These are phyloP conservation scores for Nomada goodeniana DNA, from an alignment of 2,888 invertebrate species.

Conservation along the genomic window DNA sequence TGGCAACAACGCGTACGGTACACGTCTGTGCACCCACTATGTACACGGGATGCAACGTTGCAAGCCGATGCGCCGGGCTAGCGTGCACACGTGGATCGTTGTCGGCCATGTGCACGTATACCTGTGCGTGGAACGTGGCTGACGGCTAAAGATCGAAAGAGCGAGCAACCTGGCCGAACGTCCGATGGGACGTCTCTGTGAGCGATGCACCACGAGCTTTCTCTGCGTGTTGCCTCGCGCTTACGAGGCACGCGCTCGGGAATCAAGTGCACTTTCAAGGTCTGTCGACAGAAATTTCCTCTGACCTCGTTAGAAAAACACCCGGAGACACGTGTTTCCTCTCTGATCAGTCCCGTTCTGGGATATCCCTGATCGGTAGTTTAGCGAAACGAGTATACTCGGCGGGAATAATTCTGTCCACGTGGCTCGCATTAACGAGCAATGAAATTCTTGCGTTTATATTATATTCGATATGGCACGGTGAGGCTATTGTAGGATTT, in stretches of 20 bases:
- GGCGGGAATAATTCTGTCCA: background rate
- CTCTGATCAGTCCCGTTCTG: slow-evolving; percentile 48
- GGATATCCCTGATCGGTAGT: slow-evolving; percentile 12
- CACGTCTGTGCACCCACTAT: slow-evolving; percentile 62
- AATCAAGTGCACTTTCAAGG: slow-evolving; percentile 69
- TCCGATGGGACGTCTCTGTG: slow-evolving; percentile 41
- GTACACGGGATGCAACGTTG: slow-evolving; percentile 67
- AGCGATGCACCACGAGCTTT: slow-evolving; percentile 34
- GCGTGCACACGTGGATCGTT: slow-evolving; percentile 58
- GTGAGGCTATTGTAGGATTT: background rate
- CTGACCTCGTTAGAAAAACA: slow-evolving; percentile 55
- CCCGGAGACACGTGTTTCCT: slow-evolving; percentile 57
- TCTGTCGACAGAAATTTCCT: slow-evolving; percentile 56
- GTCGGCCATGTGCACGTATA: slow-evolving; percentile 9
- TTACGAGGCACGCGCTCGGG: slow-evolving; percentile 51
- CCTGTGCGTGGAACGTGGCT: slow-evolving; percentile 32
- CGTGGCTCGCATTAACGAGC: background rate
- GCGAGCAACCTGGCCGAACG: slow-evolving; percentile 38
- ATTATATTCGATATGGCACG: background rate
- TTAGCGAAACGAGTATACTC: background rate
- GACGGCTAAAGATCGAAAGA: slow-evolving; percentile 47
- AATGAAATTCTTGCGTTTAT: background rate
- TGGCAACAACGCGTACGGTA: slow-evolving; percentile 70
- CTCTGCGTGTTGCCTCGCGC: slow-evolving; percentile 47
- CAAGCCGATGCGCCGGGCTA: slow-evolving; percentile 53